Evolutionary conservation across 2,113 vertebrate species (phyloP), one percentile per base, ranked within the genome.

Genomic region (Herpetotheres cachinnans): DNA sequence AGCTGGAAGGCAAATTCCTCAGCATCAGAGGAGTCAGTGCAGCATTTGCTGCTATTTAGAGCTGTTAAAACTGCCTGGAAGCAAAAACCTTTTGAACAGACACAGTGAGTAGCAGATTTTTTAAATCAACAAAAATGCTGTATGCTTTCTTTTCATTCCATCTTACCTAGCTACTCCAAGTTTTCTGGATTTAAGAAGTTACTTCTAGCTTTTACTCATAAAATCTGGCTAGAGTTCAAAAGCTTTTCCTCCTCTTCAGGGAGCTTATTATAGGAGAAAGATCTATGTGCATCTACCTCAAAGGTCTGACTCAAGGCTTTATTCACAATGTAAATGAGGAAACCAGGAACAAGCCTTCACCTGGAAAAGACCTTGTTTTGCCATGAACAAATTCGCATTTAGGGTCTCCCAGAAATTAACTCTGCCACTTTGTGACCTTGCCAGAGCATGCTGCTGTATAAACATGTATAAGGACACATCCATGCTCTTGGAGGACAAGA

Each of bases 211-310:
- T 90, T 90, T 52, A 92, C 24, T 79, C 52, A 24, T 85, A 95
- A 95, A 91, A 87, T 94, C 61, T 32, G 15, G 24, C 40, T 74
- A 55, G 56, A 90, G 38, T 90, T 96, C 44, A 72, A 94, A 90
- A 79, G 40, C 66, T 72, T 92, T 82, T 79, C 4, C 4, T 83
- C 62, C 47, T 74, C 81, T 91, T 94, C 36, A 38, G 56, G 65
- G 38, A 92, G 52, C 52, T 91, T 79, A 93, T 82, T 92, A 69
- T 9, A 82, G 52, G 52, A 95, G 65, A 93, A 90, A 93, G 76
- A 85, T 80, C 88, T 89, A n/a, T 22, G 18, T 36, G 44, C 18
- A 56, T 27, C 30, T 72, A 38, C 24, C 34, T 52, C 61, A 92
- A 79, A 82, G 32, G 70, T 85, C 56, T 52, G 40, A 61, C 47